These are phyloP conservation scores for Coilia nasus DNA, from an alignment of 2,797 vertebrate species.

Conservation along the genomic window DNA sequence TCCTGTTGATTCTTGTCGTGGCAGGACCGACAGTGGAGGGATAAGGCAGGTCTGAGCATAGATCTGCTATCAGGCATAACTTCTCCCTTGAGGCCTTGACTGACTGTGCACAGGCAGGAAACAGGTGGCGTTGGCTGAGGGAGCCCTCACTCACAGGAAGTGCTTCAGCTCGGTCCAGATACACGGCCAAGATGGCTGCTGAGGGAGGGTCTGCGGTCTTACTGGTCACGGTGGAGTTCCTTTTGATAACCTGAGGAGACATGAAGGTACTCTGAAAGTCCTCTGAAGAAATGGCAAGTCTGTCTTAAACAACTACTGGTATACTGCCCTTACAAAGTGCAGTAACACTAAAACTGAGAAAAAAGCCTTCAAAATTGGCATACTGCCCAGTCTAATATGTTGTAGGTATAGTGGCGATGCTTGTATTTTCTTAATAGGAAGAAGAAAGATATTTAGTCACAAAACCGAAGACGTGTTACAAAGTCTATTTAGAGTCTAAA, in stretches of 20 bases:
- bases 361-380: too few relatives aligned
- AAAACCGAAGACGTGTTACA: too few relatives aligned
- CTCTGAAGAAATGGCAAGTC: not conserved
- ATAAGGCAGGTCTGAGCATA: not conserved
- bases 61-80: not conserved
- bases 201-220: slow-evolving; percentile 81
- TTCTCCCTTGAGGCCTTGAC: not conserved
- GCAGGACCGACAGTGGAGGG: not conserved
- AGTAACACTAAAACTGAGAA: too few relatives aligned
- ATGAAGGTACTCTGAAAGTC: not conserved
- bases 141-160: slow-evolving; percentile 86
- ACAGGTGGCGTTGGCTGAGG: slow-evolving; percentile 31
- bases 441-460: too few relatives aligned
- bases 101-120: slow-evolving; percentile 5
- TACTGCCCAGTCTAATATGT: too few relatives aligned
- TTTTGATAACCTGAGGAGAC: slow-evolving; percentile 77
- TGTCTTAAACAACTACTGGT: not conserved
- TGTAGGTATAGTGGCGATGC: too few relatives aligned
- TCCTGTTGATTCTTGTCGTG: not conserved
- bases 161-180: slow-evolving; percentile 91
- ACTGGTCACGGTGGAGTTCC: slow-evolving; percentile 74
- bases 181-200: slow-evolving; percentile 86
- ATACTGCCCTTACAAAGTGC: too few relatives aligned
- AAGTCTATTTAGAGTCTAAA: too few relatives aligned
- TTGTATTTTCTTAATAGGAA: too few relatives aligned